Conservation (phyloP, 2,113 vertebrate genomes). For the Hippolais icterina region DNA sequence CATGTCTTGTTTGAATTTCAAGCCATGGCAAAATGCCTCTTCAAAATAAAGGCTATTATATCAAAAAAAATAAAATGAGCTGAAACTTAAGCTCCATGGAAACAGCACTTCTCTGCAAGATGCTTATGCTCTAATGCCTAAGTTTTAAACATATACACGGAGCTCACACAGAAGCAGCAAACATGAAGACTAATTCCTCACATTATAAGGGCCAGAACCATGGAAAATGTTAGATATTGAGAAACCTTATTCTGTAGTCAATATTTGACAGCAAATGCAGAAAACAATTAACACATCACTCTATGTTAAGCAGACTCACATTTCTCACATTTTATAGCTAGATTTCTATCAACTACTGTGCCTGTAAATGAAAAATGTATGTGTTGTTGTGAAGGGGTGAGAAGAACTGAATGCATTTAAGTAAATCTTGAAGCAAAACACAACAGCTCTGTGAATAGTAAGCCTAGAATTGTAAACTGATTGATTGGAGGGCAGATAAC, state of each 20-base stretch:
- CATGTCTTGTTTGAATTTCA: not conserved
- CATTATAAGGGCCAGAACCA: not conserved
- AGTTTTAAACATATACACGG: not conserved
- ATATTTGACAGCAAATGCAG: not conserved
- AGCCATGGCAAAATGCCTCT: not conserved
- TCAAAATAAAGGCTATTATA: not conserved
- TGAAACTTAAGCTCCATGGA: conserved; percentile 12
- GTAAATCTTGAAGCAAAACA: not conserved
- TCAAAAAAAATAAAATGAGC: not conserved
- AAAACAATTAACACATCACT: not conserved
- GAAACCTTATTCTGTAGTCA: not conserved
- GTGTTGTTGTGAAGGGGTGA: not conserved
- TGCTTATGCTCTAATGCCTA: not conserved
- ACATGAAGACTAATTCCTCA: not conserved
- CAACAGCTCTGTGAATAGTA: not conserved
- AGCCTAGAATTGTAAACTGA: not conserved
- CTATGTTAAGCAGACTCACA: not conserved
- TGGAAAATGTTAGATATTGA: not conserved
- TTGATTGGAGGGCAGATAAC: not conserved
- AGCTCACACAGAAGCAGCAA: not conserved
- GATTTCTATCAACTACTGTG: not conserved
- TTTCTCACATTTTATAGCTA: not conserved
- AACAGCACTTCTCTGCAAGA: not conserved
- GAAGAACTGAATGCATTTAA: not conserved
- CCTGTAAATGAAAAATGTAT: not conserved